Conservation (phyloP, 2,113 vertebrate species). For the Pitta sordida region DNA sequence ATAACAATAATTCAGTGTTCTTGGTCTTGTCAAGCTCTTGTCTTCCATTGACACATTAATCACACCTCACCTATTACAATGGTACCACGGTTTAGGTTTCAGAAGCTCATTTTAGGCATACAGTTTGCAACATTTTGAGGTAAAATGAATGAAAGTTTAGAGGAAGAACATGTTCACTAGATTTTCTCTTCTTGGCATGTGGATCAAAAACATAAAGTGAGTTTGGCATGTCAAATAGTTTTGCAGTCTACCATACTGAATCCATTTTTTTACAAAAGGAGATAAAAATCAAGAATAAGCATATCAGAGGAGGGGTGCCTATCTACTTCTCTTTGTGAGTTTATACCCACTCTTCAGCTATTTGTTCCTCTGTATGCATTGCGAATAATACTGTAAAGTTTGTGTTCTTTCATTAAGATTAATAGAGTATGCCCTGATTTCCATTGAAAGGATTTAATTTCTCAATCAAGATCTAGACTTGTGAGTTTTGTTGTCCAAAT, state of each 20-base stretch:
- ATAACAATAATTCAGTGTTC: background rate
- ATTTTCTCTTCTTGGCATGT: background rate
- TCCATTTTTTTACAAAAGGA: background rate
- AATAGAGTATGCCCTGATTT: background rate
- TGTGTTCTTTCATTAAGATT: background rate
- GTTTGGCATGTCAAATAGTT: background rate
- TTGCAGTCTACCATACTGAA: background rate
- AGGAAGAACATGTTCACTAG: background rate
- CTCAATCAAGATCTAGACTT: background rate
- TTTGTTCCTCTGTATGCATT: background rate
- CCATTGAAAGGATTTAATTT: background rate
- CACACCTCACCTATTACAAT: background rate
- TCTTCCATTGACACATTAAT: background rate
- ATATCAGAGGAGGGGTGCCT: background rate
- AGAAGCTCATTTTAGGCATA: background rate
- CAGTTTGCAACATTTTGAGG: background rate
- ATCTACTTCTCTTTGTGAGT: background rate
- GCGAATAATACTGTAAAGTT: background rate
- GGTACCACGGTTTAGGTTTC: background rate
- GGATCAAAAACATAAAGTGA: background rate
- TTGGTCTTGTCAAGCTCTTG: background rate
- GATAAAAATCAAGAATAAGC: background rate
- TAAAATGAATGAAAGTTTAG: background rate
- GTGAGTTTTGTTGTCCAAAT: background rate
- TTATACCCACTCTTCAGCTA: background rate